Evolutionary conservation across 2,888 invertebrate genomes (phyloP), one percentile per base, ranked within the genome.

Genomic region (Latrodectus hesperus): DNA sequence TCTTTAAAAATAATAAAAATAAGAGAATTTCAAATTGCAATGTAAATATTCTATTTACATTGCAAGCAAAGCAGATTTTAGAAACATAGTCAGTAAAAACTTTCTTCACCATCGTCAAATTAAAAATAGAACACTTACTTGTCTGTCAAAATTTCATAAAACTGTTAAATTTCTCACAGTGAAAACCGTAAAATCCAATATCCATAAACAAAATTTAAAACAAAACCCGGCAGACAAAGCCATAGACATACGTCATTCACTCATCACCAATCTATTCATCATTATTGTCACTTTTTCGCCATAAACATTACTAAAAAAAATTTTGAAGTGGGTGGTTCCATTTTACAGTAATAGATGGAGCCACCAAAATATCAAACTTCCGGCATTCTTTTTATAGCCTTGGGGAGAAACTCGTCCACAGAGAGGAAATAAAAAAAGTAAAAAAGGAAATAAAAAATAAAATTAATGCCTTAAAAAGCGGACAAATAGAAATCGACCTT

Each of bases 401-500:
- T 60, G 60, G 60, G n/a, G n/a, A 60, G n/a, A n/a, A 60, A 60
- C 60, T 60, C 60, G 60, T 60, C 60, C 60, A 60, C n/a, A 16
- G 60, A 16, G 16, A 38, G 38, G 38, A 38, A 38, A 38, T 38
- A 38, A 38, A 38, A 38, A 38, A 38, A 22, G 6, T 38, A 38
- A 38, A 38, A n/a, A 38, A 38, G 11, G n/a, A 60, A 60, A 60
- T 60, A 60, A 60, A 60, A 60, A 16, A 60, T n/a, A 60, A 60
- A 60, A 60, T 9, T 60, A 6, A 60, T 38, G 60, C 60, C 10
- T 60, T n/a, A 60, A 60, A 16, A n/a, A 60, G 60, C 12, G 60
- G 10, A 60, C 60, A 60, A 60, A 60, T 60, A 60, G 60, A 81
- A 81, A 74, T 73, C 81, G 81, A 65, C 81, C 81, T 81, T 81